Conservation (phyloP, 2,113 vertebrate species). For the Protobothrops flavoviridis region DNA sequence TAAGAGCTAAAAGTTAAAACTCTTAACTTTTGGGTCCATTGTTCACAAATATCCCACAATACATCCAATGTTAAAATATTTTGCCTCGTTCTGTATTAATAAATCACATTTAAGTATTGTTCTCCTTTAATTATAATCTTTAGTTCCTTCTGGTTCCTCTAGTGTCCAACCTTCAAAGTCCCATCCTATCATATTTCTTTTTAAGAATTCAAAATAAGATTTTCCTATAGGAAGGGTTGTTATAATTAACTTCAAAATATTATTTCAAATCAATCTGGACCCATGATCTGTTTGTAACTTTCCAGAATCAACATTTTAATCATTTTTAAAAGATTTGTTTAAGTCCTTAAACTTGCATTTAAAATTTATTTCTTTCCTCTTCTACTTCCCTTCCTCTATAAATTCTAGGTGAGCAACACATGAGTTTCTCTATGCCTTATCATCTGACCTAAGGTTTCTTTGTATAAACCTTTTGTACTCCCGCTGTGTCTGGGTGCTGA, state of each 20-base stretch:
- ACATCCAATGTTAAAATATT: background rate
- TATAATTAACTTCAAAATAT: background rate
- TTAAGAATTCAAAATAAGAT: background rate
- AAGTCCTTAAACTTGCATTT: background rate
- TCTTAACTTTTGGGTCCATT: background rate
- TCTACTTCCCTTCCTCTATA: background rate
- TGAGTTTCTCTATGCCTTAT: background rate
- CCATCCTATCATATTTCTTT: background rate
- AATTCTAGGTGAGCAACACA: background rate
- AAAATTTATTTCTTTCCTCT: background rate
- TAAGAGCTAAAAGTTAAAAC: background rate
- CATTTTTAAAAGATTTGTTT: background rate
- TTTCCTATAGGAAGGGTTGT: background rate
- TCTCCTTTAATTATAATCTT: background rate
- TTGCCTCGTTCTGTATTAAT: background rate
- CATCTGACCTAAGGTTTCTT: background rate
- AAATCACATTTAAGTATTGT: background rate
- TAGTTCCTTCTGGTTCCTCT: no score
- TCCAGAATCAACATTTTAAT: background rate
- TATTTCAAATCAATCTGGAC: background rate
- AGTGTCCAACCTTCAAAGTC: no score
- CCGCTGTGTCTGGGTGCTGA: background rate
- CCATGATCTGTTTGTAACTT: background rate
- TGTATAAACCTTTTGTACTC: background rate
- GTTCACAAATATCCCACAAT: background rate